Evolutionary conservation across 2,888 invertebrate genomes (phyloP), one percentile per base, ranked within the genome.

Genomic region (Caenorhabditis sp.): DNA sequence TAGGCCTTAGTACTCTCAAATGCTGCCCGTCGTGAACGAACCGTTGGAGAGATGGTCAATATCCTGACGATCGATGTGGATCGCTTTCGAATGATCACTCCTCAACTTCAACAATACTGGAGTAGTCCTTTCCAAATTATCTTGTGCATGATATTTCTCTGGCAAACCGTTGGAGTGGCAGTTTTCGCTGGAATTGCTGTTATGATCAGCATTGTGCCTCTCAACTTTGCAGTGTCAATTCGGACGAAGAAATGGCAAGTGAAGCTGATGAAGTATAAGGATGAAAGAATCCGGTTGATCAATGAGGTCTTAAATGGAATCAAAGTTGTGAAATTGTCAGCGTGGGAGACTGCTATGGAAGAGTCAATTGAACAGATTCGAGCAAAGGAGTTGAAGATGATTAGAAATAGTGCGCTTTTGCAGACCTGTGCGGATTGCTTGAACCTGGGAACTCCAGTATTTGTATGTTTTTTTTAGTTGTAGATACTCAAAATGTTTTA

Each of bases 241-340:
- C 72, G 86, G 11, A 88, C 86, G 22, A 87, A 88, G 58, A 84
- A 82, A 37, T 91, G 86, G 84, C 90, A 89, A 70, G 95, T 96
- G 60, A 94, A 94, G 84, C 96, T 97, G 92, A 97, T 97, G 96
- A 95, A 96, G 90, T 95, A 95, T 92, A 97, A 97, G 93, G 97
- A 97, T 91, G 95, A 96, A 90, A 94, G 97, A 88, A 96, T 97
- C 0, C 97, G 97, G 90, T 93, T 97, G 68, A 96, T 97, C 95
- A 97, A 96, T 91, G 97, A 97, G 94, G 95, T 97, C 80, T 94
- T 97, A 65, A 96, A 95, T 92, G 97, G 97, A 60, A 97, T 97
- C 85, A 97, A 97, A 94, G 87, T 91, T 58, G 88, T 91, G 64
- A 90, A 91, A 70, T 70, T 94, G 86, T 93, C 94, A 88, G 94